Evolutionary conservation across 2,113 vertebrate species (phyloP), one percentile per base, ranked within the genome.

Genomic region (Eupsittula cactorum): DNA sequence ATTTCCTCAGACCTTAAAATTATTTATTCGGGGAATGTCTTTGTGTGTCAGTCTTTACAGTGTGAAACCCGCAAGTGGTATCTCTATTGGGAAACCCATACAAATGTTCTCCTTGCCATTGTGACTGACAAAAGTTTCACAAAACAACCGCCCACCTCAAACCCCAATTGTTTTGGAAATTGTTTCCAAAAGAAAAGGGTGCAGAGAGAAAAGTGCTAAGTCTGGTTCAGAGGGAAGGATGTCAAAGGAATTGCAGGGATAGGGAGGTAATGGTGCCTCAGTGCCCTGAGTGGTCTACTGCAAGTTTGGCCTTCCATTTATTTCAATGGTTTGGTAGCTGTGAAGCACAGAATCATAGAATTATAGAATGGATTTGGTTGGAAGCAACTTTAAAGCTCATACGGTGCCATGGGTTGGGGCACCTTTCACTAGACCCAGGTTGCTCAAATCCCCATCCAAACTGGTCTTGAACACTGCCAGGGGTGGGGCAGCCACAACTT

Each of bases 111-210:
- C 52, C 31, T 68, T 55, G 13, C 4, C 6, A 41, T 49, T 11
- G 41, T 64, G 16, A 15, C 23, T 65, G 33, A 39, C 28, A 42
- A 91, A 64, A 29, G 29, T 29, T 77, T 60, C 76, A 50, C 25
- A 35, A 73, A 88, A 44, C 3, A 60, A 37, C 5, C 9, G 21
- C 2, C 1, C 16, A 50, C 11, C 10, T 27, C 17, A 60, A 91
- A 53, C 1, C 9, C 3, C 2, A 39, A 0, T n/a, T n/a, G n/a
- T n/a, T n/a, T n/a, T 7, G 3, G 21, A 57, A 78, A 57, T 13
- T 60, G 33, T 52, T 59, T 24, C 10, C 21, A 28, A 12, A 21
- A 85, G 13, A 44, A 82, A 82, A 79, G 6, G 1, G 9, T 52
- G 13, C 13, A 52, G 63, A 50, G 19, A 13, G 3, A 50, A 41